These are phyloP conservation scores for Raja brachyura DNA, from an alignment of 2,113 vertebrate species.

Conservation along the genomic window DNA sequence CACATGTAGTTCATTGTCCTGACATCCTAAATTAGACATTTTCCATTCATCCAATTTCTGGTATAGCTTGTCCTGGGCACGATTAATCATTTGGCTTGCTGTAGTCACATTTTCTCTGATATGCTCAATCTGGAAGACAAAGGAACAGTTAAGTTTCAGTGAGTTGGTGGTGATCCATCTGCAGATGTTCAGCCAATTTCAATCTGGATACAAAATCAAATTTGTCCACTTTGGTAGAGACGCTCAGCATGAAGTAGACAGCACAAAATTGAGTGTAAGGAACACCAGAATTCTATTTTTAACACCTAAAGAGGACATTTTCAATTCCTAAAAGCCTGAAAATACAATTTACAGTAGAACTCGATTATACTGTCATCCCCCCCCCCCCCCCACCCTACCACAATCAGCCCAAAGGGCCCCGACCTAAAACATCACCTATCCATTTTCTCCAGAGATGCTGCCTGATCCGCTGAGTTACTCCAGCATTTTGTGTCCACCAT, in stretches of 20 bases:
- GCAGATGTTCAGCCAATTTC: not conserved
- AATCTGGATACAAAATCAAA: not conserved
- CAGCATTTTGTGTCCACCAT: too few species aligned
- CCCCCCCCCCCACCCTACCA: too few species aligned
- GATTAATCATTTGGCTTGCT: conserved; percentile 70
- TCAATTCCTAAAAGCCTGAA: too few species aligned
- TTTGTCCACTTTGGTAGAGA: not conserved
- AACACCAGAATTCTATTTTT: not conserved
- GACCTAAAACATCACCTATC: too few species aligned
- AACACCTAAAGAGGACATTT: not conserved
- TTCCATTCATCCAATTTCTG: conserved; percentile 67
- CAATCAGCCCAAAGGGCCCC: too few species aligned
- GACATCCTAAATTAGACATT: conserved; percentile 52
- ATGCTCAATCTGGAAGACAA: conserved; percentile 67
- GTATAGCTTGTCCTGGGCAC: conserved; percentile 65
- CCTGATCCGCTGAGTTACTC: too few species aligned
- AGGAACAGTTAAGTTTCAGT: not conserved
- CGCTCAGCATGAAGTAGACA: not conserved
- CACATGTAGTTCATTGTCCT: conserved; percentile 52
- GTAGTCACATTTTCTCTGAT: conserved; percentile 71
- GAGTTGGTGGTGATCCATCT: not conserved
- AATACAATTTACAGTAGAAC: too few species aligned
- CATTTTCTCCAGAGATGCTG: too few species aligned
- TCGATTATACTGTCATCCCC: not conserved
- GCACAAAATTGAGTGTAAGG: not conserved